phyloP scores from a whole-genome alignment of 2,797 vertebrate species.

The Pipistrellus nathusii region DNA sequence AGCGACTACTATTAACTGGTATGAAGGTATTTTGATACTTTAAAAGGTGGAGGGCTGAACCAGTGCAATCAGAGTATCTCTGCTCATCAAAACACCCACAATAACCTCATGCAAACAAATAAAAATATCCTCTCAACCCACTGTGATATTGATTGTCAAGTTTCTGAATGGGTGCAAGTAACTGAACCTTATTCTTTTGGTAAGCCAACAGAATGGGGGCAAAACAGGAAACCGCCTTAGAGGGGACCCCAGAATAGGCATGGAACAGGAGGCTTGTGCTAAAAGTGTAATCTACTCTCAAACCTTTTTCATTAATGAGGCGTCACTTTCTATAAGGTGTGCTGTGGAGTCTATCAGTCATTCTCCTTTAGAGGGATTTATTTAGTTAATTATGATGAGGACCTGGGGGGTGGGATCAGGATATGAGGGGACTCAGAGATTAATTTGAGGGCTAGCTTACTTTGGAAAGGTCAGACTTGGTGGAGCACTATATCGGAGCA shows the following conservation, averaged over 20 bases:
- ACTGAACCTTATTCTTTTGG: background rate
- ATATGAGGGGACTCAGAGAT: background rate
- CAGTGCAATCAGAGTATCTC: background rate
- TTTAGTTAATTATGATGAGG: constrained; percentile 24
- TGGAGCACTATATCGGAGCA: background rate
- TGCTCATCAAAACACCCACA: background rate
- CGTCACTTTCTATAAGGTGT: constrained; percentile 11
- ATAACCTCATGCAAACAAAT: constrained; percentile 1
- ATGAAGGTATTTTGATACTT: constrained; percentile 30
- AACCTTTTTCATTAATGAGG: background rate
- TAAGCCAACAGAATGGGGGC: background rate
- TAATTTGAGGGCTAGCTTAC: background rate
- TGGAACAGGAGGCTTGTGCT: background rate
- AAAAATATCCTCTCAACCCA: background rate
- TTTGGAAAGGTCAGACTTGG: background rate
- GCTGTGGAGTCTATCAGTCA: background rate
- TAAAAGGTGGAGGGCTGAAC: background rate
- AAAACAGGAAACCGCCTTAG: background rate
- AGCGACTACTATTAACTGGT: background rate
- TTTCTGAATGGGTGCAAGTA: constrained; percentile 46
- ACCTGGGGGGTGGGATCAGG: background rate
- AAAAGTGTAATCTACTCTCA: background rate
- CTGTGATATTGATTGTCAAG: background rate
- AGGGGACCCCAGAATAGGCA: background rate
- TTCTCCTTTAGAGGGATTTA: background rate